Conservation (phyloP, 30 jellyfish, hydroid and myxozoan genomes). For the Euphysa ruthae region DNA sequence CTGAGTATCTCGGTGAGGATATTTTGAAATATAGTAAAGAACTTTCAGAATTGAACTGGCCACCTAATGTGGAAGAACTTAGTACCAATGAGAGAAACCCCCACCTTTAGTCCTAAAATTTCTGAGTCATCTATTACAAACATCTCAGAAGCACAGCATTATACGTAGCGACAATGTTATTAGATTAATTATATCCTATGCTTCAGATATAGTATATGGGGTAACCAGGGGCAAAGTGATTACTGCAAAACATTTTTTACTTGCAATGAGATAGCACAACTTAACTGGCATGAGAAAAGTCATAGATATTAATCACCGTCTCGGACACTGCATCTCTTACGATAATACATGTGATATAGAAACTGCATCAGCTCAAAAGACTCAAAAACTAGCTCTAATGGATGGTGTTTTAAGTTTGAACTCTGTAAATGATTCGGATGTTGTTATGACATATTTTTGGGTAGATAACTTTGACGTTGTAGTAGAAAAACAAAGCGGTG, state of each 20-base stretch:
- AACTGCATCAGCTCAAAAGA: constrained; percentile 18
- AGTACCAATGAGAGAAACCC: neutral
- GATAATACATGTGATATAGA: constrained; percentile 29
- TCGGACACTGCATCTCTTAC: constrained; percentile 37
- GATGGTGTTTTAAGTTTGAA: neutral
- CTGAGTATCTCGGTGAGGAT: constrained; percentile 24
- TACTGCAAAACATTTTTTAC: constrained; percentile 30
- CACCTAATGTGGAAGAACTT: constrained; percentile 6
- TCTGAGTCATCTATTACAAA: neutral
- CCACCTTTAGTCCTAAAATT: neutral
- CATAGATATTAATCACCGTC: neutral
- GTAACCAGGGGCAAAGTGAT: constrained; percentile 30
- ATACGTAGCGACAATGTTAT: neutral
- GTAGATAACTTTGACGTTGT: constrained; percentile 28
- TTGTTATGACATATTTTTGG: constrained; percentile 22
- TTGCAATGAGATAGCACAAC: constrained; percentile 40
- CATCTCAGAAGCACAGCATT: no score
- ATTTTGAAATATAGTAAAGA: neutral
- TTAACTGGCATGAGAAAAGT: constrained; percentile 24
- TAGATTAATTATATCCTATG: constrained; percentile 11
- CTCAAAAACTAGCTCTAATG: neutral
- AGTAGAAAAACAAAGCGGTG: neutral
- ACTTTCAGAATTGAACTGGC: constrained; percentile 16
- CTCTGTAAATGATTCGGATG: neutral
- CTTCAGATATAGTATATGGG: constrained; percentile 18